Evolutionary conservation across 2,797 vertebrate species (phyloP), one percentile per base, ranked within the genome.

Genomic region (Buceros bicornis): DNA sequence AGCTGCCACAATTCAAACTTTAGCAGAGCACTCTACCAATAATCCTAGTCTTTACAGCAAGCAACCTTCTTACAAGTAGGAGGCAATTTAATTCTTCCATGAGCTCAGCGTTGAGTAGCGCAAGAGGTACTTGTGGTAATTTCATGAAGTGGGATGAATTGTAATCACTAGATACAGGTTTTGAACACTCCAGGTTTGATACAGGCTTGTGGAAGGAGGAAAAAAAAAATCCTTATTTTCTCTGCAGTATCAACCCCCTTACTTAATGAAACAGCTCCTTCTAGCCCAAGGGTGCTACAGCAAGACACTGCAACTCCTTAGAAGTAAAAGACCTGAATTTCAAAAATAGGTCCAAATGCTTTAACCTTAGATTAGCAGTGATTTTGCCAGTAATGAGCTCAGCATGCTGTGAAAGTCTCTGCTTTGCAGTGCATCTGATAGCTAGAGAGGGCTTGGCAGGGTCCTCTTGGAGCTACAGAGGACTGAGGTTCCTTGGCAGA

Each of bases 11-110:
- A 62, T 79, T 83, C 85, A 69, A 43, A 81, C 37, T 71, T 87
- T 29, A 86, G 60, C 72, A 91, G 56, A 82, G 28, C 72, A 28
- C 86, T 89, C 73, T 69, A 91, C 67, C 61, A 72, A 17, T 90
- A 93, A 92, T 96, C 85, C 89, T 37, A 33, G 37, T 66, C 95
- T 83, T 90, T 91, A 84, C 80, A 91, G 77, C 72, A 69, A 88
- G 57, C 82, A 92, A 53, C 82, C 69, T 93, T 91, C 84, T 93
- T 90, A 90, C 16, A 13, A 76, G 4, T 80, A 87, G 94, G 78
- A 95, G 65, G 72, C 91, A 95, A 90, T 94, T 94, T 94, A 97
- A 90, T 95, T 93, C 72, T 96, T 90, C 67, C 53, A 64, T 57
- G 57, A 94, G 67, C 53, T 76, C 67, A 93, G 50, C 54, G 47